Evolutionary conservation across 2,797 vertebrate genomes (phyloP).

Genomic region (Tarsius wallacei): DNA sequence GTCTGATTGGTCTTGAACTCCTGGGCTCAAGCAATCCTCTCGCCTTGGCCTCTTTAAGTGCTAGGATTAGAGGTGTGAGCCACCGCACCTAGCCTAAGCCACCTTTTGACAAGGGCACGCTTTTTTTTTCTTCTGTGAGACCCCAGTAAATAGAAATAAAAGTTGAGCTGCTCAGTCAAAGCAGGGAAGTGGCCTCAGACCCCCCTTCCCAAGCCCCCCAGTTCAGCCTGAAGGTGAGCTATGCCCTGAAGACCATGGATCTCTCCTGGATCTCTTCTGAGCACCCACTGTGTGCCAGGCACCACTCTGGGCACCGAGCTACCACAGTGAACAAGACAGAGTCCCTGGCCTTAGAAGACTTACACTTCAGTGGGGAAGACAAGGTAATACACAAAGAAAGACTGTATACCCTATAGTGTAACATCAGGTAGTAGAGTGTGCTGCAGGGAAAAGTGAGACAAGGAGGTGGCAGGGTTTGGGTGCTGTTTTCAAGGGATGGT

Average conservation of each 20-base stretch:
- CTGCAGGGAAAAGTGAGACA: background rate
- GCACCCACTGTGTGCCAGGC: background rate
- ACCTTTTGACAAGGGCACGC: rapidly evolving
- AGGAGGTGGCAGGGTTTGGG: background rate
- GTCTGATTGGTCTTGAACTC: too few species aligned
- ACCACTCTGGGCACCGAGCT: background rate
- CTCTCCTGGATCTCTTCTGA: background rate
- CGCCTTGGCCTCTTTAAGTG: too few species aligned
- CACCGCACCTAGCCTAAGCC: too few species aligned
- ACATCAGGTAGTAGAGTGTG: background rate
- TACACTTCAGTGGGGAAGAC: background rate
- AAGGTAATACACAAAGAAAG: background rate
- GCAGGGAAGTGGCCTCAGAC: background rate
- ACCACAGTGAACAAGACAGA: background rate
- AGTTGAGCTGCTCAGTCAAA: background rate
- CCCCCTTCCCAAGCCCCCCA: rapidly evolving
- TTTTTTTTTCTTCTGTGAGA: background rate
- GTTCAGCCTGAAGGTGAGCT: background rate
- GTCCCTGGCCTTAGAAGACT: too few species aligned
- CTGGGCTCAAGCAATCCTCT: too few species aligned
- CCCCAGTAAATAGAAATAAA: background rate
- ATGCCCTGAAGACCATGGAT: background rate
- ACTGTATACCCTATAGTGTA: rapidly evolving
- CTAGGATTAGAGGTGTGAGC: too few species aligned
- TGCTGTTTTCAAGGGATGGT: background rate